Conservation (phyloP, 2,797 vertebrate genomes). For the Chrosomus eos region DNA sequence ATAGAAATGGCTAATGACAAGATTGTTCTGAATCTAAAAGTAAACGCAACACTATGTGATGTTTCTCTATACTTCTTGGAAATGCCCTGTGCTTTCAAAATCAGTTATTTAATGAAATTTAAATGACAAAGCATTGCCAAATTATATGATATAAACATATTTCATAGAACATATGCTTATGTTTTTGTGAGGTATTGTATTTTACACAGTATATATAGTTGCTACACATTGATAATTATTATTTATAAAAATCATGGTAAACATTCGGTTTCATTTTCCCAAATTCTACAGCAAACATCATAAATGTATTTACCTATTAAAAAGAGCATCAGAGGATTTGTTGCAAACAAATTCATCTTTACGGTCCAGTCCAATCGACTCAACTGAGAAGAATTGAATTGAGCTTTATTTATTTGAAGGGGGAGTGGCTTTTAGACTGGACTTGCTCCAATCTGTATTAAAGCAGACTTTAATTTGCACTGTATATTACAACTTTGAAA, state of each 20-base stretch:
- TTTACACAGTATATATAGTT: neutral
- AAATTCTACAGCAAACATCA: neutral
- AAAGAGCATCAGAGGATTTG: neutral
- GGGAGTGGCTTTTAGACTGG: slow-evolving; percentile 17
- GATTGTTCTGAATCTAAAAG: neutral
- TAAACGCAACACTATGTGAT: neutral
- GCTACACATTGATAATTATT: neutral
- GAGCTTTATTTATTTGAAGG: slow-evolving; percentile 22
- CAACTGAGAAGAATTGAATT: neutral
- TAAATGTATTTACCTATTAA: slow-evolving; percentile 29
- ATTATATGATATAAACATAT: neutral
- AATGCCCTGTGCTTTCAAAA: neutral
- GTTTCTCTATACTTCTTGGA: neutral
- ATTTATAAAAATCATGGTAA: neutral
- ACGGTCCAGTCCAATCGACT: neutral
- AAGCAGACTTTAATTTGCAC: neutral
- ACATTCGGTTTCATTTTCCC: neutral
- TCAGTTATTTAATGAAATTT: neutral
- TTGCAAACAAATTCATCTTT: slow-evolving; percentile 10
- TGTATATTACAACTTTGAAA: neutral
- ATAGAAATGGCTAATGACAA: neutral
- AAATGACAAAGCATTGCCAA: neutral
- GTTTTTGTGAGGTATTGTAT: neutral
- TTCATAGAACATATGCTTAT: neutral
- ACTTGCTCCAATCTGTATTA: neutral